Evolutionary conservation across 2,113 vertebrate genomes (phyloP), one percentile per base, ranked within the genome.

Genomic region (Oreamnos americanus): DNA sequence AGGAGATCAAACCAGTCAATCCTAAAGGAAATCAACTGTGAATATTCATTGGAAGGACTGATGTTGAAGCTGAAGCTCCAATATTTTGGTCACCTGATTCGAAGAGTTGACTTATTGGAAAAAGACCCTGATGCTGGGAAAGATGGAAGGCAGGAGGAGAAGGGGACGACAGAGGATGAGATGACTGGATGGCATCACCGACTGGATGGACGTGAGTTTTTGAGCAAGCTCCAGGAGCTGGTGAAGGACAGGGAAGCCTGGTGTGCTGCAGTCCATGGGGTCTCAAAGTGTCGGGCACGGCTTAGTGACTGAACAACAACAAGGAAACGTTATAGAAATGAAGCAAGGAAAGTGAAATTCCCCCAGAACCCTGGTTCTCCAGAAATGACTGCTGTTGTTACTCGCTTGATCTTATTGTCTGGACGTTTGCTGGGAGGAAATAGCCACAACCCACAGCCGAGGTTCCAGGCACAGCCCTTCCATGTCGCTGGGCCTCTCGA

Each of bases 401-500:
- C 19, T 57, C 0, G 2, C 30, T 14, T 47, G 49, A 25, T 17
- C 49, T 9, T 15, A 57, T 8, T 33, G n/a, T 79, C 49, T 43
- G 36, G 71, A 33, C 2, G 5, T 86, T 76, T 15, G 49, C 39
- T 47, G 17, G 33, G 43, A 60, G 82, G 15, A 33, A 60, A 28
- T 26, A 84, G 33, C 1, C 25, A 1, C n/a, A 9, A 43, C 71
- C 71, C 23, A 43, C 39, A 39, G 67, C 17, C 4, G 8, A 39
- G 45, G 33, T 43, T 30, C 71, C 39, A 76, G 39, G 23, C 71
- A 25, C 12, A 76, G 71, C 21, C 71, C 23, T 43, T 30, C 64
- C 28, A 21, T 49, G 7, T 17, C 6, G 1, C 12, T 21, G 4
- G 19, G 30, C 47, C 14, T 10, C 71, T 30, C 2, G 0, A 2